A percentile compares a stretch with the other conserved stretches of the same genome.
Evolutionary conservation across 2,888 invertebrate genomes (phyloP).

Genomic region (Leptura quadrifasciata): DNA sequence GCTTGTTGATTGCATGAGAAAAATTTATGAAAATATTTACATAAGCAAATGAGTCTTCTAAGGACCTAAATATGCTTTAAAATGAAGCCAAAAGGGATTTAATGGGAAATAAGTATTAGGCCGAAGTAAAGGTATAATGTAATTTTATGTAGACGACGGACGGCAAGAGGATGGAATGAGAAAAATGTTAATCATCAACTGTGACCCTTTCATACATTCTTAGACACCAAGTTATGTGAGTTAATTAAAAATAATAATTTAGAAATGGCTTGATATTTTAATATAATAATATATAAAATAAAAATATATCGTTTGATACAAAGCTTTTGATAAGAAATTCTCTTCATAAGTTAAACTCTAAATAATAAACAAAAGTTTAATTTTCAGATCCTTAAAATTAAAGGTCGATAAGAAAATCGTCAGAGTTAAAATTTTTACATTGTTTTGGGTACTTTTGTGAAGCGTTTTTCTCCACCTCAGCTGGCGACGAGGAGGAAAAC

Average conservation of each 20-base stretch:
- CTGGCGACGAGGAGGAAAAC: no score
- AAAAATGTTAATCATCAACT: constrained; percentile 32
- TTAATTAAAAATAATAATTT: constrained; percentile 19
- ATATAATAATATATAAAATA: no score
- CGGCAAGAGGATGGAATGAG: constrained; percentile 27
- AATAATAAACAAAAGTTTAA: no score
- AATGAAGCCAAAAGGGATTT: constrained; percentile 15
- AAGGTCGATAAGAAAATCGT: no score
- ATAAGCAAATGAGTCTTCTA: constrained; percentile 14
- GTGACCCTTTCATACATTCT: neutral
- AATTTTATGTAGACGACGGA: constrained; percentile 25
- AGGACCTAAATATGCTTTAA: constrained; percentile 18
- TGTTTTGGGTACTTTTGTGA: no score
- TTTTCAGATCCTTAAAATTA: no score
- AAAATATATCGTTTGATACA: no score
- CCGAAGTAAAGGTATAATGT: constrained; percentile 29
- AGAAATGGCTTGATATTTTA: neutral
- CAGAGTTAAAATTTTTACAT: no score
- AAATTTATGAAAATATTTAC: constrained; percentile 38
- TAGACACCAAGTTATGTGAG: constrained; percentile 6
- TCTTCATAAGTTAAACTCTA: no score
- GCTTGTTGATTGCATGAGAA: neutral
- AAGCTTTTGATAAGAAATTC: no score
- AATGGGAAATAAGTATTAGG: constrained; percentile 29
- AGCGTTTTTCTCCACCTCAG: no score